phyloP scores from a whole-genome alignment of 2,113 vertebrate species.

The Peucedramus taeniatus region DNA sequence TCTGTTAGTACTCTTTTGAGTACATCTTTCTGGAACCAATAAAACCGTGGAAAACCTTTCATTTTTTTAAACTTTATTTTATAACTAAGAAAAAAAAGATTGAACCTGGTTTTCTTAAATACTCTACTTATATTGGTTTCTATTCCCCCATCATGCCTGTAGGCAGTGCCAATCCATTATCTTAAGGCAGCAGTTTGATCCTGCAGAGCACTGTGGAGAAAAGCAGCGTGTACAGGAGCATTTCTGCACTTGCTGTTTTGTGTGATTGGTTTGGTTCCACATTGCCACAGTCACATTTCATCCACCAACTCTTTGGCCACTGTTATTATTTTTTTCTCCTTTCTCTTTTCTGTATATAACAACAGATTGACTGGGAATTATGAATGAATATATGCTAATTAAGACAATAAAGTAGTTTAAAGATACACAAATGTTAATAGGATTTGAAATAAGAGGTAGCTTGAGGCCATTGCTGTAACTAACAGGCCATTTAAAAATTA shows the following conservation, averaged over 20 bases:
- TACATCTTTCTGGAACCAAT: neutral
- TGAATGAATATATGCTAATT: constrained; percentile 62
- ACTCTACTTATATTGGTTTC: neutral
- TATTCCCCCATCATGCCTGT: neutral
- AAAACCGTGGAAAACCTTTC: neutral
- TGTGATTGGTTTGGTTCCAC: neutral
- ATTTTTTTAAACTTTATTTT: neutral
- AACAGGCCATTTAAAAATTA: constrained; percentile 67
- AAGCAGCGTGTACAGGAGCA: neutral
- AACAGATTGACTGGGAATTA: constrained; percentile 14
- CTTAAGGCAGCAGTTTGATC: neutral
- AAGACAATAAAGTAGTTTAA: constrained; percentile 55
- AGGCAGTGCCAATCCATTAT: neutral
- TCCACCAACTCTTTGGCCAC: neutral
- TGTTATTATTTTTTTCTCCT: neutral
- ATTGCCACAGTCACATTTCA: neutral
- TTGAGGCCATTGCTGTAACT: constrained; percentile 45
- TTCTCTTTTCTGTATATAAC: constrained; percentile 2
- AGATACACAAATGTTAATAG: constrained; percentile 41
- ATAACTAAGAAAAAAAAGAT: neutral
- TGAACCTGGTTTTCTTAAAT: neutral
- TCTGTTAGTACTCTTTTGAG: neutral
- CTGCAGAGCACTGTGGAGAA: neutral
- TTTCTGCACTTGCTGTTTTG: neutral
- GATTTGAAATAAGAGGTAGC: constrained; percentile 59